Conservation (phyloP, 2,888 invertebrate genomes). For the Epirrhoe alternata region DNA sequence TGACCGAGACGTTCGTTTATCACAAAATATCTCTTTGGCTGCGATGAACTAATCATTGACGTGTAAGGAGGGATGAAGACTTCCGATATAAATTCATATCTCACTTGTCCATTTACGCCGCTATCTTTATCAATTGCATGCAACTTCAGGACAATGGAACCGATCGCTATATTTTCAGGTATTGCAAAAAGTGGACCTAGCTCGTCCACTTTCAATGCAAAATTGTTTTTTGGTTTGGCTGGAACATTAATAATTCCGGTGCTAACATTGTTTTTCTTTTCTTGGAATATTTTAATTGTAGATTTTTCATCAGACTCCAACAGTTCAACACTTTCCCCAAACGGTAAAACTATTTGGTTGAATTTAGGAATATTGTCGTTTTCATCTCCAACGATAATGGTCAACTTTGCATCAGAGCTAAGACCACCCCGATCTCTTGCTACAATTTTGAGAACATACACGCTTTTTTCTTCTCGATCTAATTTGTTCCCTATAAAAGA, state of each 20-base stretch:
- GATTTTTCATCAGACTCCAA: slow-evolving; percentile 86
- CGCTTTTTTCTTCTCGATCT: slow-evolving; percentile 89
- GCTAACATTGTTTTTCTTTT: slow-evolving; percentile 64
- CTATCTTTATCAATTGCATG: slow-evolving; percentile 90
- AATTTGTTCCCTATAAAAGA: slow-evolving; percentile 85
- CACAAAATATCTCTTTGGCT: slow-evolving; percentile 88
- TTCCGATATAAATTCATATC: slow-evolving; percentile 89
- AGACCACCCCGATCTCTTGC: slow-evolving; percentile 92
- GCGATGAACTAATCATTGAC: slow-evolving; percentile 70
- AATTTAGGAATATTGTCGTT: slow-evolving; percentile 93
- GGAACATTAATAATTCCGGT: slow-evolving; percentile 63
- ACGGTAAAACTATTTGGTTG: slow-evolving; percentile 88
- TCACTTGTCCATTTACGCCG: slow-evolving; percentile 88
- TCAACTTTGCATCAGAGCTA: slow-evolving; percentile 89
- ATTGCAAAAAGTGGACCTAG: slow-evolving; percentile 87
- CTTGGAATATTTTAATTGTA: slow-evolving; percentile 75
- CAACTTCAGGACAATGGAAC: slow-evolving; percentile 88
- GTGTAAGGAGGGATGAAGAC: slow-evolving; percentile 85
- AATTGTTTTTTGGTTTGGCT: slow-evolving; percentile 72
- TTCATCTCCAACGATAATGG: slow-evolving; percentile 89
- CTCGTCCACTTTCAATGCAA: slow-evolving; percentile 62
- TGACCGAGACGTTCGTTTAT: slow-evolving; percentile 92
- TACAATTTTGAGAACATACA: slow-evolving; percentile 89
- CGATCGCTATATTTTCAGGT: slow-evolving; percentile 89
- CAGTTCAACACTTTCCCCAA: slow-evolving; percentile 88